Percentiles rank a stretch among this genome's conserved stretches.
These are phyloP conservation scores for Callyntrura guangdongensis DNA, from an alignment of 2,888 invertebrate genomes.

Conservation along the genomic window DNA sequence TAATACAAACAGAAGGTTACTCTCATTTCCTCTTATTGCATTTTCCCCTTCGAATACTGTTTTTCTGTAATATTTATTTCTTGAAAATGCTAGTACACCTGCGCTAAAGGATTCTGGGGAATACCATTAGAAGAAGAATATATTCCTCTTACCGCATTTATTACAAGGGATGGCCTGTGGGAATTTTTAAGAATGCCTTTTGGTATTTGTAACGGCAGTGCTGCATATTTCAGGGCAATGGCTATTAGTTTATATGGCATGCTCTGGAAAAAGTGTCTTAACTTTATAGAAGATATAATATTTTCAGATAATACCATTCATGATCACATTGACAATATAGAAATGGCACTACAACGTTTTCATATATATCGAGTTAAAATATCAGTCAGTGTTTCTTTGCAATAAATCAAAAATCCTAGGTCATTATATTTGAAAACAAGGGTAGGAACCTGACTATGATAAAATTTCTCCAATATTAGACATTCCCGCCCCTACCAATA, in stretches of 20 bases:
- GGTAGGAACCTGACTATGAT: constrained; percentile 83
- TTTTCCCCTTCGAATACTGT: too few relatives aligned
- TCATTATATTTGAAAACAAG: constrained; percentile 85
- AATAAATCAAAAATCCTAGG: constrained; percentile 85
- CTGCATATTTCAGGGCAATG: constrained; percentile 85
- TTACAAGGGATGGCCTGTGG: constrained; percentile 84
- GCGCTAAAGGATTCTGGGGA: constrained; percentile 84
- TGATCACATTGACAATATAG: constrained; percentile 80
- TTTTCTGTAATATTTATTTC: too few relatives aligned
- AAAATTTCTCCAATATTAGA: constrained; percentile 82
- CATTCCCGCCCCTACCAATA: constrained; percentile 82
- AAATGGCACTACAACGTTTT: constrained; percentile 78
- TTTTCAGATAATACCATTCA: constrained; percentile 82
- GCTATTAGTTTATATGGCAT: constrained; percentile 7
- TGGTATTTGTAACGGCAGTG: constrained; percentile 84
- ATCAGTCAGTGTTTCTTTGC: constrained; percentile 84
- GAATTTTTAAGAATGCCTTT: constrained; percentile 81
- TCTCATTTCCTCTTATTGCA: too few relatives aligned
- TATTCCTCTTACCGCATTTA: constrained; percentile 84
- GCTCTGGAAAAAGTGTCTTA: not conserved
- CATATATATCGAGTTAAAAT: constrained; percentile 83
- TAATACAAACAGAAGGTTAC: too few relatives aligned
- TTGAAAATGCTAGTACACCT: too few relatives aligned
- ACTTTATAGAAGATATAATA: constrained; percentile 85
- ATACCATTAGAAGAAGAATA: constrained; percentile 81